Evolutionary conservation across 2,888 invertebrate genomes (phyloP), one percentile per base, ranked within the genome.

Genomic region (Achlya flavicornis): DNA sequence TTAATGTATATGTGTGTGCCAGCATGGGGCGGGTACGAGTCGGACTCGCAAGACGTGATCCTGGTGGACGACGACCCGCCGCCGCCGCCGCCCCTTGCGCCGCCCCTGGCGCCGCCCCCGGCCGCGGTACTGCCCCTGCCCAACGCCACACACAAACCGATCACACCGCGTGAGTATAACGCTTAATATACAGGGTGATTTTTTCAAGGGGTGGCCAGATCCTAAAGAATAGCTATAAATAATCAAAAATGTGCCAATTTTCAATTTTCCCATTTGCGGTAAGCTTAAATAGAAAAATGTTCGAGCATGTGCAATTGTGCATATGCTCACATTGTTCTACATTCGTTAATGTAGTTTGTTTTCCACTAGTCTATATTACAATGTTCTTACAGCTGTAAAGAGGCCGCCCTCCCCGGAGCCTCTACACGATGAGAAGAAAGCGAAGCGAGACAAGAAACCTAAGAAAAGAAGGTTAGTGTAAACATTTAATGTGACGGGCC

Each of bases 1-100:
- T 26, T 26, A 61, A 61, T 12, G 8, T 61, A 26, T 67, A 26
- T 67, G 59, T 62, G 1, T 62, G 33, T 79, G 79, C 3, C 84
- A 92, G 92, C 92, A 48, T 92, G 92, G 92, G 92, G 92, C 80
- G 91, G 92, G 63, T 91, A 94, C 88, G 91, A 94, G 83, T 93
- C 92, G 16, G 92, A 94, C 84, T 93, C 94, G 1, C 90, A 94
- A 81, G 92, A 93, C 83, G 92, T 93, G 79, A 92, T 94, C 79
- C 85, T 93, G 65, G 93, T 94, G 76, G 94, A 93, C 76, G 93
- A 93, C 79, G 93, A 92, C 72, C 89, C 91, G 1, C 84, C 82
- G 5, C 68, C 85, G 14, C 69, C 82, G 35, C 35, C 4, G 35
- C 35, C 35, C 26, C 26, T 26, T 64, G 66, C 79, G 58, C 67